phyloP scores from a whole-genome alignment of 2,888 invertebrate species.

The Oxytorus armatus region DNA sequence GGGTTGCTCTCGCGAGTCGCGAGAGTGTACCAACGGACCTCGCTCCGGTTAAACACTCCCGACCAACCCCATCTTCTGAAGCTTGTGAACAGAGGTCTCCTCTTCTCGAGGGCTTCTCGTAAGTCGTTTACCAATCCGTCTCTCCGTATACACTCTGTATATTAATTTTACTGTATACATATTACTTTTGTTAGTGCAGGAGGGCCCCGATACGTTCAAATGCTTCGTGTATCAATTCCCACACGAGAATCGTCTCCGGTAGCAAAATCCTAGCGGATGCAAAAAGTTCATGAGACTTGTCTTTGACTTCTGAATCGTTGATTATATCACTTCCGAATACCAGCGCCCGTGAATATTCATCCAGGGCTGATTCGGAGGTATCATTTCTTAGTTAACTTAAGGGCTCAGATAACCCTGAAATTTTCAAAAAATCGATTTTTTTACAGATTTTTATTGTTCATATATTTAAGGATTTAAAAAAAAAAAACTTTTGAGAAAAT shows the following conservation, averaged over 20 bases:
- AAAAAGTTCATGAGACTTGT: conserved; percentile 29
- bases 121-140: conserved; percentile 33
- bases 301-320: conserved; percentile 14
- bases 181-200: conserved; percentile 2
- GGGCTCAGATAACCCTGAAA: too few species aligned
- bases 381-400: too few species aligned
- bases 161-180: conserved; percentile 27
- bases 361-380: too few species aligned
- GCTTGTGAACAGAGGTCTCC: background rate
- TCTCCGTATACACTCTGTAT: conserved; percentile 19
- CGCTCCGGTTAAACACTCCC: conserved; percentile 36
- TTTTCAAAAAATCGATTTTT: too few species aligned
- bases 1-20: background rate
- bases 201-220: background rate
- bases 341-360: too few species aligned
- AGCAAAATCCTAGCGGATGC: conserved; percentile 17
- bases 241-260: too few species aligned
- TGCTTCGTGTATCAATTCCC: conserved; percentile 18
- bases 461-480: too few species aligned
- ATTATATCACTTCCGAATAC: background rate
- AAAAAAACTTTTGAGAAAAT: too few species aligned
- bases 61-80: conserved; percentile 14
- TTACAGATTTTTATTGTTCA: too few species aligned
- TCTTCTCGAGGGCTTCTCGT: conserved; percentile 20
- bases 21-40: conserved; percentile 41